A percentile compares a stretch with the other conserved stretches of the same genome.
Conservation (phyloP, 2,113 vertebrate genomes). For the Isurus oxyrinchus region DNA sequence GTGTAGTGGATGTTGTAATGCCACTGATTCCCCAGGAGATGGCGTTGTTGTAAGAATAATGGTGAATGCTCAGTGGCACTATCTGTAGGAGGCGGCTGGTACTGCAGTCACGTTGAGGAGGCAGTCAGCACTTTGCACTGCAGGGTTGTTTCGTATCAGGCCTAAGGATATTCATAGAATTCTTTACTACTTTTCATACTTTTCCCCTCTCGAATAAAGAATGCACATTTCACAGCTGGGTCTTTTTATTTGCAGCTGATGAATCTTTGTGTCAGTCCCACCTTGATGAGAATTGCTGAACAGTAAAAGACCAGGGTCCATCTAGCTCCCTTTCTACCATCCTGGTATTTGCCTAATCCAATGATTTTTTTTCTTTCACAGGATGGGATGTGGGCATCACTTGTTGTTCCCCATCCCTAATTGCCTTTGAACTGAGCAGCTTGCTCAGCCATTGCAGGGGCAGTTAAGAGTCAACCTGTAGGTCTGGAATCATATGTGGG, state of each 20-base stretch:
- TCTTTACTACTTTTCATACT: neutral
- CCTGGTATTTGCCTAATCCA: no score
- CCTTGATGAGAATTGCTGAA: neutral
- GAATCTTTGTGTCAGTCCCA: neutral
- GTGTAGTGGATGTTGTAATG: neutral
- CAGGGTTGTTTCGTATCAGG: neutral
- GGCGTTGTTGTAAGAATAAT: neutral
- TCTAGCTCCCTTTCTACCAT: neutral
- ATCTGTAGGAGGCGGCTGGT: neutral
- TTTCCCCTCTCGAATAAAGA: neutral
- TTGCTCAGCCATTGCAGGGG: no score
- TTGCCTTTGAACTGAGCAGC: no score
- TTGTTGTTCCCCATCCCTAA: no score
- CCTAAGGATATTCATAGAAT: neutral
- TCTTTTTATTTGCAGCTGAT: neutral
- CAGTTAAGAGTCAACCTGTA: no score
- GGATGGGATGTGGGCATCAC: no score
- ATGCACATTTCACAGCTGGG: neutral
- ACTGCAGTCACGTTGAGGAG: neutral
- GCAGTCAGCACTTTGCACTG: neutral
- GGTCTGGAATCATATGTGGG: no score
- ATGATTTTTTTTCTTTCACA: no score
- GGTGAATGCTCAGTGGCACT: neutral
- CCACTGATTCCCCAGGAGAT: neutral
- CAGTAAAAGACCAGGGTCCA: neutral